Percentiles rank a stretch among this genome's conserved stretches.
These are phyloP conservation scores for Paelopatides confundens DNA, from an alignment of 53 echinoderm and acorn worm genomes.

Conservation along the genomic window DNA sequence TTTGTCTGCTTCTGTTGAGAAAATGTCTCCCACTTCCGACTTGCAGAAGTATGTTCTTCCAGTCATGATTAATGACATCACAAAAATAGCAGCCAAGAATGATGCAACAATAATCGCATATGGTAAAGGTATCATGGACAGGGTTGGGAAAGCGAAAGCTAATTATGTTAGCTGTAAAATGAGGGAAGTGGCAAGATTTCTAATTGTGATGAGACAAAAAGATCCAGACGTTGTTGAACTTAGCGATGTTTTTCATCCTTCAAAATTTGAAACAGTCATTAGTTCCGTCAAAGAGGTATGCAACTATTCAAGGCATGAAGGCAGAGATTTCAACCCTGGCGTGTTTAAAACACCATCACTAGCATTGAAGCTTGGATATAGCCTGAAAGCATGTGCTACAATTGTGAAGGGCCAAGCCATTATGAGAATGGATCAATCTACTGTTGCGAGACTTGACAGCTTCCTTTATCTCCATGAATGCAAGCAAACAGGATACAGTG, in stretches of 20 bases:
- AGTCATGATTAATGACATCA: not conserved
- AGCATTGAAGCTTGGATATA: constrained; percentile 2
- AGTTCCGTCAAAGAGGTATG: not conserved
- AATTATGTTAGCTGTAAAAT: not conserved
- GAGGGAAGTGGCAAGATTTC: not conserved
- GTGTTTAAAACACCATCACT: not conserved
- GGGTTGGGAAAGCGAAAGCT: not conserved
- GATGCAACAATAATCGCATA: not conserved
- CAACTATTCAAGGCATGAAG: not conserved
- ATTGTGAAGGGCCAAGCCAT: not conserved
- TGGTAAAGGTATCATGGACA: not conserved
- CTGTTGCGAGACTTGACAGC: not conserved
- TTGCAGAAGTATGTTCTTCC: constrained; percentile 1
- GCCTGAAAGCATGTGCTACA: not conserved
- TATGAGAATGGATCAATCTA: not conserved
- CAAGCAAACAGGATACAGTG: constrained; percentile 5
- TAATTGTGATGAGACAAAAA: too few relatives aligned
- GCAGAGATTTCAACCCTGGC: not conserved
- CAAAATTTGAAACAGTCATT: not conserved
- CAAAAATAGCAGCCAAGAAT: not conserved
- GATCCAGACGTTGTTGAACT: not conserved
- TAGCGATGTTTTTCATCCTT: not conserved
- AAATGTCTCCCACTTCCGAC: too few relatives aligned
- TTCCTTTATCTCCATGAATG: not conserved
- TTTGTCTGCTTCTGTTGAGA: not conserved